Conservation (phyloP, 2,888 invertebrate species). For the Smittia sp. region DNA sequence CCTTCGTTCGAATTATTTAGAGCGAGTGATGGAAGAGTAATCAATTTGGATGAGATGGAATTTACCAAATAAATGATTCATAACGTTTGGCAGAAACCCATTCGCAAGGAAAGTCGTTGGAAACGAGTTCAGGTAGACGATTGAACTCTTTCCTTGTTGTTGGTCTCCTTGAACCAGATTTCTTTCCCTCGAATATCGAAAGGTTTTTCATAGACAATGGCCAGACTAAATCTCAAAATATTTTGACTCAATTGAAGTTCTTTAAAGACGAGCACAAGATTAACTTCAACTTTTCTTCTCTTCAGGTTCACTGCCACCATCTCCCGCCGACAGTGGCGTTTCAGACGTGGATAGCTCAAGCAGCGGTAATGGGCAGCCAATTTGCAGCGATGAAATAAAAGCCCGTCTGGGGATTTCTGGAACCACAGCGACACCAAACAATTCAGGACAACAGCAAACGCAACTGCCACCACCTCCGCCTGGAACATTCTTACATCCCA, state of each 20-base stretch:
- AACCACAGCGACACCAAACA: slow-evolving; percentile 54
- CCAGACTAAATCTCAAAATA: slow-evolving; percentile 18
- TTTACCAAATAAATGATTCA: too few relatives aligned
- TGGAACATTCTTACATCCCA: slow-evolving; percentile 61
- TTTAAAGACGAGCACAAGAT: background rate
- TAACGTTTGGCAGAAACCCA: too few relatives aligned
- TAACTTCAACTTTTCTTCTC: slow-evolving; percentile 42
- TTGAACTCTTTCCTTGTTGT: slow-evolving; percentile 19
- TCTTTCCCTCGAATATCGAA: background rate
- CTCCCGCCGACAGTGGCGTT: slow-evolving; percentile 95
- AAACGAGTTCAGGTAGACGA: slow-evolving; percentile 39
- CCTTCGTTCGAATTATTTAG: slow-evolving; percentile 21
- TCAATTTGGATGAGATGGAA: slow-evolving; percentile 25
- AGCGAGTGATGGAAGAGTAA: slow-evolving; percentile 12
- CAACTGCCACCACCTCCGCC: slow-evolving; percentile 50
- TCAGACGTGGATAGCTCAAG: slow-evolving; percentile 96
- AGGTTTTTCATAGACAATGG: background rate
- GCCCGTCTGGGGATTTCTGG: slow-evolving; percentile 77
- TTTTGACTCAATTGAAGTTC: slow-evolving; percentile 35
- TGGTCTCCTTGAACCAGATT: slow-evolving; percentile 25
- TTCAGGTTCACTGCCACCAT: slow-evolving; percentile 90
- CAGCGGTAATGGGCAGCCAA: slow-evolving; percentile 64
- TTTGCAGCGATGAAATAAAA: slow-evolving; percentile 72
- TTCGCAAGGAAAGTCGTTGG: slow-evolving; percentile 9
- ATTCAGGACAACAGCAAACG: slow-evolving; percentile 44